Percentiles rank a stretch among this genome's conserved stretches.
phyloP scores from a whole-genome alignment of 1,140 invertebrate species.

The Belonocnema kinseyi region DNA sequence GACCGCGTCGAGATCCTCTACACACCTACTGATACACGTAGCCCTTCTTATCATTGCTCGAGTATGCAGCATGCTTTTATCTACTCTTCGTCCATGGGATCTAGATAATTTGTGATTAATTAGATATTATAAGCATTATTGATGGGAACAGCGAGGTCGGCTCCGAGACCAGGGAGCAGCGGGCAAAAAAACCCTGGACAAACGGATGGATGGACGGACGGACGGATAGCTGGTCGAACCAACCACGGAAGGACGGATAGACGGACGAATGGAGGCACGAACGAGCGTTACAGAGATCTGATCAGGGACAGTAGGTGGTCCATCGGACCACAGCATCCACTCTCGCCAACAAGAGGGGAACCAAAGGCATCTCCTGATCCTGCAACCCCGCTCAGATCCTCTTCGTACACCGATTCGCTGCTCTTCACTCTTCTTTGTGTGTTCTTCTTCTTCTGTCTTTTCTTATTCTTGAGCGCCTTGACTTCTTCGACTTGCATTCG shows the following conservation, averaged over 20 bases:
- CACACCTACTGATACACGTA: constrained; percentile 3
- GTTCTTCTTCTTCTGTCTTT: constrained; percentile 32
- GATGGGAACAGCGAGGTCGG: constrained; percentile 68
- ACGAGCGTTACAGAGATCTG: constrained; percentile 71
- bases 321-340: constrained; percentile 58
- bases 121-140: constrained; percentile 74
- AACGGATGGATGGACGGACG: constrained; percentile 43
- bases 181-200: constrained; percentile 46
- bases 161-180: constrained; percentile 10
- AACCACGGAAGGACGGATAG: constrained; percentile 58
- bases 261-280: constrained; percentile 66
- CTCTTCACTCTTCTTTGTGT: constrained; percentile 23
- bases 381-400: constrained; percentile 41
- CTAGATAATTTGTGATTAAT: constrained; percentile 76
- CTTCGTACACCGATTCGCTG: constrained; percentile 28
- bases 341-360: constrained; percentile 50
- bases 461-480: constrained; percentile 30
- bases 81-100: constrained; percentile 52
- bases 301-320: constrained; percentile 75
- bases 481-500: constrained; percentile 30
- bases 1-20: constrained; percentile 3
- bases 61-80: constrained; percentile 5
- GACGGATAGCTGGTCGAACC: constrained; percentile 46
- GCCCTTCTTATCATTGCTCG: constrained; percentile 46
- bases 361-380: constrained; percentile 54